A percentile compares a stretch with the other conserved stretches of the same genome.
These are phyloP conservation scores for Aleiodes alternator DNA, from an alignment of 2,888 invertebrate genomes.

Conservation along the genomic window DNA sequence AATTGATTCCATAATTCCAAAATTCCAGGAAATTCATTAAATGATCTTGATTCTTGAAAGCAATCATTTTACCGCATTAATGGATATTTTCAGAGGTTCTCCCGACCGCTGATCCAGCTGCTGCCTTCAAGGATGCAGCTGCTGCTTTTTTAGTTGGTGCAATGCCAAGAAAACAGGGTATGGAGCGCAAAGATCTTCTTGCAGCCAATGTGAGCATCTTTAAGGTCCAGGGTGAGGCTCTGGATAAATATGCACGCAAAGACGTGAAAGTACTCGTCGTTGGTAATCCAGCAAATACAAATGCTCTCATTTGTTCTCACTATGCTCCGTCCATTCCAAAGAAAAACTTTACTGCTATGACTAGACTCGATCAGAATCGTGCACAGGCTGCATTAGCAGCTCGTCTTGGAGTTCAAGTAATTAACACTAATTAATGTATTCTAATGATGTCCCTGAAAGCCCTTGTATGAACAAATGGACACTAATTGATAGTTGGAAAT, in stretches of 20 bases:
- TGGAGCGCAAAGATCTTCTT: conserved; percentile 98
- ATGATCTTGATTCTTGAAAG: not conserved
- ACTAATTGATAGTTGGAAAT: too few relatives aligned
- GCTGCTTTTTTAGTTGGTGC: conserved; percentile 98
- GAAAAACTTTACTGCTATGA: conserved; percentile 98
- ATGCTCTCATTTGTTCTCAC: conserved; percentile 95
- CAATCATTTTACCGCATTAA: not conserved
- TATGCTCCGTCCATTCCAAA: conserved; percentile 97
- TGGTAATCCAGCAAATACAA: conserved; percentile 99
- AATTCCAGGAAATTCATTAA: not conserved
- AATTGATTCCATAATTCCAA: too few relatives aligned
- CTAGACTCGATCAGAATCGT: conserved; percentile 97
- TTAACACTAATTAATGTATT: not conserved
- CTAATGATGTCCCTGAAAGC: not conserved
- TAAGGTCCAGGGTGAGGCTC: conserved; percentile 96
- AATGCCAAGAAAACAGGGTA: conserved; percentile 98
- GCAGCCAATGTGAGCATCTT: conserved; percentile 99
- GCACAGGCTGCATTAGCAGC: conserved; percentile 92
- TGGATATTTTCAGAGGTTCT: conserved; percentile 79
- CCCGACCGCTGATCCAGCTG: conserved; percentile 90
- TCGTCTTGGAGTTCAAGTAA: conserved; percentile 78
- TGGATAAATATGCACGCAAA: conserved; percentile 93
- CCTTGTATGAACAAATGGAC: too few relatives aligned
- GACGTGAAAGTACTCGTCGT: conserved; percentile 97
- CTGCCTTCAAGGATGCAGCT: conserved; percentile 96